These are phyloP conservation scores for Drepana arcuata DNA, from an alignment of 1,140 invertebrate genomes.

Conservation along the genomic window DNA sequence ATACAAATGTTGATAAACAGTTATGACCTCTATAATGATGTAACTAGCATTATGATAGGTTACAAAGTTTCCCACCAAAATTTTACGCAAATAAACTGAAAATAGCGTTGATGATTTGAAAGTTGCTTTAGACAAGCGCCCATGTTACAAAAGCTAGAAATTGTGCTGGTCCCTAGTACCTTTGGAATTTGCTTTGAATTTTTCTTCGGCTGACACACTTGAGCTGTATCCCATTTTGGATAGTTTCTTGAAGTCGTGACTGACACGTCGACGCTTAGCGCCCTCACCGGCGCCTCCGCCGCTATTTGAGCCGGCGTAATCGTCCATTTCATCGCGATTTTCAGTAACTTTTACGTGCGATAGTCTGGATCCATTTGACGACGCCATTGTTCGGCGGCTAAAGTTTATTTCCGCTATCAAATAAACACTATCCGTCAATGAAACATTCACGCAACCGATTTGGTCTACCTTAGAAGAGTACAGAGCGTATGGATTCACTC, in stretches of 20 bases:
- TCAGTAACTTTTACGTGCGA: conserved; percentile 59
- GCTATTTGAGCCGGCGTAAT: conserved; percentile 33
- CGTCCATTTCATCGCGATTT: conserved; percentile 44
- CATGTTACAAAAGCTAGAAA: no score
- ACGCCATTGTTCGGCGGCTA: conserved; percentile 62
- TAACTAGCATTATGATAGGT: conserved; percentile 57
- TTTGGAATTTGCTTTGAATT: conserved; percentile 48
- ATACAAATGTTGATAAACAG: conserved; percentile 60
- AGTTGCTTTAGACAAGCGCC: conserved; percentile 11
- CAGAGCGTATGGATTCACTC: conserved; percentile 32
- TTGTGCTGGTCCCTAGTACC: no score
- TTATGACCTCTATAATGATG: conserved; percentile 61
- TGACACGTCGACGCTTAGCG: conserved; percentile 57
- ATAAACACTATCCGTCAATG: conserved; percentile 40
- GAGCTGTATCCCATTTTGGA: conserved; percentile 59
- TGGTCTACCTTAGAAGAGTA: conserved; percentile 28
- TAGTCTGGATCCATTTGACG: conserved; percentile 52
- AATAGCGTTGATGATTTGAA: neutral
- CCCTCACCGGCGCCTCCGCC: conserved; percentile 49
- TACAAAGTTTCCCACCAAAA: conserved; percentile 67
- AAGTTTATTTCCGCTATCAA: conserved; percentile 39
- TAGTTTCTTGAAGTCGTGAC: conserved; percentile 59
- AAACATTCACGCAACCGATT: conserved; percentile 32
- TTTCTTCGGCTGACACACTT: conserved; percentile 57
- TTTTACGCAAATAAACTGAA: conserved; percentile 4